Base-by-base conservation (phyloP, 2,797 vertebrate species). In the Cossypha heuglini region DNA sequence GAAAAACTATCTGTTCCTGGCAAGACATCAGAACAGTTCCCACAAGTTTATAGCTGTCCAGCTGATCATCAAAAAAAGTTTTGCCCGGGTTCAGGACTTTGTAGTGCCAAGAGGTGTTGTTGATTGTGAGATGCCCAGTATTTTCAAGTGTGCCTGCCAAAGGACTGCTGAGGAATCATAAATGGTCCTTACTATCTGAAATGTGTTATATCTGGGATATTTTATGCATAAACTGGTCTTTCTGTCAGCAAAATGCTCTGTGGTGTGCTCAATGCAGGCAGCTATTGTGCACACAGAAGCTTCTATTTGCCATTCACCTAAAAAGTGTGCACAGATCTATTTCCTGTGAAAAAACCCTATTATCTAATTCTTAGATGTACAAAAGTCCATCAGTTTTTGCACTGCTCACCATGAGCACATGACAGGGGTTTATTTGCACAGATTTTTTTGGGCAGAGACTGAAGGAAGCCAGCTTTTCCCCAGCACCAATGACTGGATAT, bases 1-100 rank as follows among this genome's bases (percentile, higher is more conserved):
- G 89, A 93, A 94, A 96, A 96, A 90, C 89, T 94, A 72, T 97
- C 94, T 96, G 91, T 84, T 95, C 72, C 91, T 96, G 94, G 91
- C 72, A 78, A 91, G 72, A 88, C 91, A 95, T 96, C 81, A 96
- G 62, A 96, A 94, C 69, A 63, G 79, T 87, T 97, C 81, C 75
- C 94, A 86, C 85, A 95, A 87, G 74, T 96, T 95, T 93, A 84
- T 68, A 92, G 86, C 9, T 95, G 88, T 92, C 75, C 81, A 92
- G 40, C 51, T 75, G 72, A 90, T 81, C 78, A 94, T 95, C 89
- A 94, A 91, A 94, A 91, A 92, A 51, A 63, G 33, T 71, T 93
- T 84, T 87, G 33, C 33, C 88, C 93, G 79, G 29, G 16, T 66
- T 91, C 25, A 31, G 72, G 87, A 68, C n/a, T 55, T 95, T 31